A percentile compares a stretch with the other conserved stretches of the same genome.
phyloP scores from a whole-genome alignment of 2,797 vertebrate species.

The Lophura swinhoii region DNA sequence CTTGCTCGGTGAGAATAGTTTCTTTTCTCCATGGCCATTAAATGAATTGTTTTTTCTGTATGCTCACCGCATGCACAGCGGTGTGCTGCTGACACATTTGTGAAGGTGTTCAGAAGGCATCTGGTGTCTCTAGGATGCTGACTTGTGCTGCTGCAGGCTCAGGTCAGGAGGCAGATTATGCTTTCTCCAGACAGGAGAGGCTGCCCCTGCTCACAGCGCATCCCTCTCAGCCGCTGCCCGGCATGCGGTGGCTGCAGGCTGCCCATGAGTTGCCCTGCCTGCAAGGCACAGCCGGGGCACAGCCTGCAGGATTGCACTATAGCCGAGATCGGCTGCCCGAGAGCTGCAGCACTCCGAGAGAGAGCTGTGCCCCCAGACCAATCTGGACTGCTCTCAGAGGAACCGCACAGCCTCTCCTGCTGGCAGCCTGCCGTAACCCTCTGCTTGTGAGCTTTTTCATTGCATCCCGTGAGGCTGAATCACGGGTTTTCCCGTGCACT shows the following conservation, averaged over 20 bases:
- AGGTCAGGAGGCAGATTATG: neutral
- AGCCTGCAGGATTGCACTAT: neutral
- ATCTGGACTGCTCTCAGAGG: neutral
- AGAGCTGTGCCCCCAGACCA: neutral
- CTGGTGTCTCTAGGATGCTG: neutral
- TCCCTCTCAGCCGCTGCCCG: neutral
- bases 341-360: neutral
- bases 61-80: neutral
- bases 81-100: neutral
- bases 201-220: too few species aligned
- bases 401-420: neutral
- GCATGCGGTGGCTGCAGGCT: neutral
- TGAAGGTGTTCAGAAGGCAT: neutral
- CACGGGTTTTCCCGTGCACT: neutral
- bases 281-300: too few species aligned
- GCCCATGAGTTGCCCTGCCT: neutral
- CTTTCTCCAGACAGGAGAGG: neutral
- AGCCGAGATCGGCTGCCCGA: neutral
- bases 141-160: neutral
- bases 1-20: neutral
- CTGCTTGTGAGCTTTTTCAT: neutral
- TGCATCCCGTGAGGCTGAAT: neutral
- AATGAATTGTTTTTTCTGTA: neutral
- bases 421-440: neutral
- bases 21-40: neutral